Base-by-base conservation (phyloP, 2,113 vertebrate species). In the Dascyllus trimaculatus region DNA sequence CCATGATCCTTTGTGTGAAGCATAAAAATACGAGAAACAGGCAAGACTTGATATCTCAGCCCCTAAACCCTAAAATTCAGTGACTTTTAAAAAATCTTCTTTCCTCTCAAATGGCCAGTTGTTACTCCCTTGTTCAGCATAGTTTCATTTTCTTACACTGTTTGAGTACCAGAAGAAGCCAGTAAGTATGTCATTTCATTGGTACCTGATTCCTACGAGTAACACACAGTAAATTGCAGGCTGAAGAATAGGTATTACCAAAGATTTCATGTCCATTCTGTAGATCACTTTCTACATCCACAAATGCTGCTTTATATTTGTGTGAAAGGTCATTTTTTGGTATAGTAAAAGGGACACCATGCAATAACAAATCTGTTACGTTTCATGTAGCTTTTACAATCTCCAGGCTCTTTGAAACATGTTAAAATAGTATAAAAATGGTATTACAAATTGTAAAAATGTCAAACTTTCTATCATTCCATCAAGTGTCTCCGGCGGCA, bases 401-500 rank as follows among this genome's bases (percentile, higher is more conserved):
- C 7, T 6, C 9, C 7, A 7, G 32, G 1, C 13, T 4, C 14
- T 43, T 43, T 43, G 14, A 14, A 43, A 2, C 14, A 18, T 19
- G n/a, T 56, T 49, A 5, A 43, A 53, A 54, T 14, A 21, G 1
- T 2, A 40, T 13, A 2, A 43, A 43, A 43, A 13, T 14, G 40
- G 8, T 43, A 43, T 43, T 43, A 48, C 13, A 59, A 64, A 53
- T 1, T 21, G 1, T 62, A 38, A 65, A 70, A 29, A 52, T 46
- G 4, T 49, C 2, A 40, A 26, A 25, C 0, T 8, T 17, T 77
- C 7, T 64, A 22, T 51, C 5, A 6, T 69, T 67, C 21, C 22
- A 14, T 43, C 1, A 45, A 97, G 98, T 98, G 94, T 98, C 98
- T 25, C 98, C 98, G 0, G 98, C 96, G 1, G 97, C 97, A 0